A percentile compares a stretch with the other conserved stretches of the same genome.
Evolutionary conservation across 2,888 invertebrate species (phyloP).

Genomic region (Dinocampus coccinellae): DNA sequence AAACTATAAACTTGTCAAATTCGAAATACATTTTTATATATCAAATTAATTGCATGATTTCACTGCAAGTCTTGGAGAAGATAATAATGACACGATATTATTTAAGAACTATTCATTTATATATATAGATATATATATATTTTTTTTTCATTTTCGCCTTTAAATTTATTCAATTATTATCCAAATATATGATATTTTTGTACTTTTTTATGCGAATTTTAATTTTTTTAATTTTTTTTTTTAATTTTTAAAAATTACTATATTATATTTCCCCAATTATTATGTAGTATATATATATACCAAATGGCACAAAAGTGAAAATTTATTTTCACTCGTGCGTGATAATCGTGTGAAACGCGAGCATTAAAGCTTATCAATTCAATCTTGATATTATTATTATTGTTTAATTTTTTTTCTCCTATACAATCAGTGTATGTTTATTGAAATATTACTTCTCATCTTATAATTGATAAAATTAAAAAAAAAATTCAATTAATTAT

Average conservation of each 20-base stretch:
- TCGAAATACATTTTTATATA: slow-evolving; percentile 32
- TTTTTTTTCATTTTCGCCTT: background rate
- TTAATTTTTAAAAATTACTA: slow-evolving; percentile 39
- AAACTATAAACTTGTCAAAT: slow-evolving; percentile 29
- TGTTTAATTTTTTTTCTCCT: background rate
- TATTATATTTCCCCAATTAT: background rate
- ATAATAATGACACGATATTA: background rate
- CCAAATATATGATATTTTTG: slow-evolving; percentile 36
- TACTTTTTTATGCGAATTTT: slow-evolving; percentile 28
- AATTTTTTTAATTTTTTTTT: slow-evolving; percentile 28
- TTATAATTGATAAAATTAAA: background rate
- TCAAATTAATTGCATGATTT: background rate
- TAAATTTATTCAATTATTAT: background rate
- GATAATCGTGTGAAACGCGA: background rate
- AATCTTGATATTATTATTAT: background rate
- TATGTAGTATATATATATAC: background rate
- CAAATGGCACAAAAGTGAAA: background rate
- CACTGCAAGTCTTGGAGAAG: background rate
- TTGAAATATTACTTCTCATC: background rate
- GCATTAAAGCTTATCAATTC: slow-evolving; percentile 7
- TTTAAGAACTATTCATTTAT: background rate
- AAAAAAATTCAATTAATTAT: background rate
- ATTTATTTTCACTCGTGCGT: background rate
- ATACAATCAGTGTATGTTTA: slow-evolving; percentile 1
- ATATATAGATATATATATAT: background rate